A percentile compares a stretch with the other conserved stretches of the same genome.
These are phyloP conservation scores for Ligdia adustata DNA, from an alignment of 2,888 invertebrate genomes.

Conservation along the genomic window DNA sequence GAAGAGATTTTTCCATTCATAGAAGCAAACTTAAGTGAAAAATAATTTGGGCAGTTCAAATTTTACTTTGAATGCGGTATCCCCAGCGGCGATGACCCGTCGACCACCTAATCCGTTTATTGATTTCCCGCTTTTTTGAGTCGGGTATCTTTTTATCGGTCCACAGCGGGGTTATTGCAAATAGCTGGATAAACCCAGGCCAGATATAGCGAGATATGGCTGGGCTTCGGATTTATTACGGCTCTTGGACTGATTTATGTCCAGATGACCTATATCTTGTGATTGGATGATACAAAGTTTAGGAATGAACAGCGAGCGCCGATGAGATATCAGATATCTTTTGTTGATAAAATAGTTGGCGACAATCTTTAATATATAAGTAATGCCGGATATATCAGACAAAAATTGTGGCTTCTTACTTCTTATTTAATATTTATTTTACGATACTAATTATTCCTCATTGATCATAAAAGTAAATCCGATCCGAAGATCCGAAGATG, in stretches of 20 bases:
- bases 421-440: too few species aligned
- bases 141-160: constrained; percentile 37
- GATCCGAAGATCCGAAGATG: too few species aligned
- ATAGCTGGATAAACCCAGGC: constrained; percentile 28
- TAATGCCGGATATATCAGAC: too few species aligned
- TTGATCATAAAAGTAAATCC: too few species aligned
- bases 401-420: too few species aligned
- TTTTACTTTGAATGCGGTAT: constrained; percentile 7
- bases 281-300: constrained; percentile 28
- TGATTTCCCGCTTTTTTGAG: constrained; percentile 37
- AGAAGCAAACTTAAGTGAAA: background rate
- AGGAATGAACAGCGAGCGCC: constrained; percentile 13
- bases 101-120: constrained; percentile 40
- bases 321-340: constrained; percentile 7
- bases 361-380: too few species aligned
- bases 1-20: too few species aligned
- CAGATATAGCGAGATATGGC: constrained; percentile 33
- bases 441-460: too few species aligned
- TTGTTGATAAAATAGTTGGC: too few species aligned
- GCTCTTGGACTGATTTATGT: constrained; percentile 28
- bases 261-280: constrained; percentile 27
- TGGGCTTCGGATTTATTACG: constrained; percentile 26
- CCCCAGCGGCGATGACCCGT: constrained; percentile 14
- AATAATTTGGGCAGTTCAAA: background rate
- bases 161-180: constrained; percentile 25